Conservation (phyloP, 2,797 vertebrate species). For the Anableps anableps region DNA sequence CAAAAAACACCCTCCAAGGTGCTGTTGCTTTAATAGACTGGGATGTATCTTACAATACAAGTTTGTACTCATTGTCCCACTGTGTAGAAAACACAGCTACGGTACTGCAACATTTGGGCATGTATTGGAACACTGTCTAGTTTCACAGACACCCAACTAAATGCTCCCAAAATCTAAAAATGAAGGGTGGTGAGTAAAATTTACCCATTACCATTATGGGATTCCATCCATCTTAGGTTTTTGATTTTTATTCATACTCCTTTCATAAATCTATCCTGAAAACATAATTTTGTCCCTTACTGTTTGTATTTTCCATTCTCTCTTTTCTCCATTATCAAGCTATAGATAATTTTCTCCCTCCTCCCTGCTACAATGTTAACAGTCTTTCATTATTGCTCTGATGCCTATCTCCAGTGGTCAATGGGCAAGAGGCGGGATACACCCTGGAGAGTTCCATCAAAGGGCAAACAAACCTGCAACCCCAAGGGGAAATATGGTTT, state of each 20-base stretch:
- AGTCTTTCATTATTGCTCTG: not conserved
- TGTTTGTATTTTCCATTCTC: not conserved
- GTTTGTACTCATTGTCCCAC: not conserved
- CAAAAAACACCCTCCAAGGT: not conserved
- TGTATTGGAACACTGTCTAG: constrained; percentile 5
- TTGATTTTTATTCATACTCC: not conserved
- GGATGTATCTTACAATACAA: not conserved
- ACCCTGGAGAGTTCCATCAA: no score
- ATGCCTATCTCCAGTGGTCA: no score
- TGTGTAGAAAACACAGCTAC: constrained; percentile 21
- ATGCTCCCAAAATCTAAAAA: constrained; percentile 32
- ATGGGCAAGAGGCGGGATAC: no score
- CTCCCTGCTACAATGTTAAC: not conserved
- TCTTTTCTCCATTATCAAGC: not conserved
- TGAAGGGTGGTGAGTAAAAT: constrained; percentile 25
- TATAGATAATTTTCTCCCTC: not conserved
- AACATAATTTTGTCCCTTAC: not conserved
- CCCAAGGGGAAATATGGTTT: no score
- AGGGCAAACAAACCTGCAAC: no score
- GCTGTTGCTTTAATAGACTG: not conserved
- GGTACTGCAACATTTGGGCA: constrained; percentile 7
- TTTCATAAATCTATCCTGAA: not conserved
- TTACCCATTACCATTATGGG: not conserved
- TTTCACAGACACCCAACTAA: constrained; percentile 14
- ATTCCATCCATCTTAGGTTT: not conserved